Conservation (phyloP, 2,113 vertebrate genomes). For the Craseonycteris thonglongyai region DNA sequence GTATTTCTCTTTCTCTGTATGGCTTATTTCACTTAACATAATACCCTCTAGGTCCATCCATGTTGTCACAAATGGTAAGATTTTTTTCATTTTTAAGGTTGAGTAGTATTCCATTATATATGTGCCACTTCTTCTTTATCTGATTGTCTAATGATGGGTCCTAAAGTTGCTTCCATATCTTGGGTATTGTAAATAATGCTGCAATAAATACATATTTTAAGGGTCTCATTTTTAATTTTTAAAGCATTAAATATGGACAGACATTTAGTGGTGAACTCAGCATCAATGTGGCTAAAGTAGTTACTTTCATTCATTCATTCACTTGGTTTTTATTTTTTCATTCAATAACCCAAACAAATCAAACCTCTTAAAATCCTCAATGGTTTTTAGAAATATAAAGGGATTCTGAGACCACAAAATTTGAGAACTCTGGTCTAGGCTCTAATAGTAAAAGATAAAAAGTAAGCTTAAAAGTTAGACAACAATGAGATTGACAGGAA, state of each 20-base stretch:
- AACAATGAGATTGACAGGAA: background rate
- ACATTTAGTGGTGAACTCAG: background rate
- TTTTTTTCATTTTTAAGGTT: no score
- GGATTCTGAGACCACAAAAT: background rate
- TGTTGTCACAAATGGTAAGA: no score
- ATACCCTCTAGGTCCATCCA: no score
- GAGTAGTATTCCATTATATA: no score
- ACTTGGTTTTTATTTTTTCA: background rate
- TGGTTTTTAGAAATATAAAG: background rate
- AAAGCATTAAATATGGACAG: background rate
- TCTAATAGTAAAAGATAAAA: background rate
- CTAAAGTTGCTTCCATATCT: no score
- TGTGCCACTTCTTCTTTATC: no score
- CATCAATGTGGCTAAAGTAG: background rate
- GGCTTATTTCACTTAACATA: no score
- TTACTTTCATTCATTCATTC: background rate
- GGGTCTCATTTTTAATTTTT: background rate
- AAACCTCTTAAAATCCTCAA: background rate
- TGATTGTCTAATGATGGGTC: no score
- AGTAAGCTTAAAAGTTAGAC: background rate
- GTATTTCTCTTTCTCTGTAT: no score
- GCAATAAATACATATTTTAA: background rate
- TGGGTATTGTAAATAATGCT: no score
- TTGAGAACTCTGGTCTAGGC: background rate
- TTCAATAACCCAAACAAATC: background rate